Base-by-base conservation (phyloP, 1,140 invertebrate species). In the Palaemon carinicauda region DNA sequence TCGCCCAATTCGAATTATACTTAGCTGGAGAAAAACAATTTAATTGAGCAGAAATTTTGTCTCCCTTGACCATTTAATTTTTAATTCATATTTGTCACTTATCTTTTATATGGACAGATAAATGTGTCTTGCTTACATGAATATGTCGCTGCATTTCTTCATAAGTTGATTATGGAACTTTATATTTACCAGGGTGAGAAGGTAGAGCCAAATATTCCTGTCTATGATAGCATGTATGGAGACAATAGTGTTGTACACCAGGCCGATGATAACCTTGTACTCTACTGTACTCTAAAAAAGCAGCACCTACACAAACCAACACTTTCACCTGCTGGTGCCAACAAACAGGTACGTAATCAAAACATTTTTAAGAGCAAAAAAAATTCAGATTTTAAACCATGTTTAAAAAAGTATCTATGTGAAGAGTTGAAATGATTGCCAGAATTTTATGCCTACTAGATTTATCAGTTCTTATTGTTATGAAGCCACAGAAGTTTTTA, bases 161-260 rank as follows among this genome's bases (percentile, higher is more conserved):
- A 14, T 5, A 7, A 60, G 56, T 60, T 60, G 7, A 7, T 21
- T 10, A 60, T 5, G 41, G 41, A 41, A 12, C 41, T 10, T 15
- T 14, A 21, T 12, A 73, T 31, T 12, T 53, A 10, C 5, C 65
- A 86, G 84, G 84, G 84, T 52, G 84, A 86, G 19, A 86, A 80
- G 15, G 84, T 86, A 4, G 84, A 86, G 60, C 77, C 75, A n/a
- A 86, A 86, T 75, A 86, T 86, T 69, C 84, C 84, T 0, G 77
- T 86, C 77, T 86, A 86, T 50, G 84, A 78, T 29, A 86, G 84
- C 31, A 86, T 86, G 84, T 86, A 86, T 29, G 84, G 84, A 19
- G 84, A 86, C 31, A 80, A 56, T 52, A 80, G 29, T 17, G 33
- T 24, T 5, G 65, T 73, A 50, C 60, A 54, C n/a, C 41, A 71